Conservation (phyloP, 2,888 invertebrate species). For the Leptothorax acervorum region DNA sequence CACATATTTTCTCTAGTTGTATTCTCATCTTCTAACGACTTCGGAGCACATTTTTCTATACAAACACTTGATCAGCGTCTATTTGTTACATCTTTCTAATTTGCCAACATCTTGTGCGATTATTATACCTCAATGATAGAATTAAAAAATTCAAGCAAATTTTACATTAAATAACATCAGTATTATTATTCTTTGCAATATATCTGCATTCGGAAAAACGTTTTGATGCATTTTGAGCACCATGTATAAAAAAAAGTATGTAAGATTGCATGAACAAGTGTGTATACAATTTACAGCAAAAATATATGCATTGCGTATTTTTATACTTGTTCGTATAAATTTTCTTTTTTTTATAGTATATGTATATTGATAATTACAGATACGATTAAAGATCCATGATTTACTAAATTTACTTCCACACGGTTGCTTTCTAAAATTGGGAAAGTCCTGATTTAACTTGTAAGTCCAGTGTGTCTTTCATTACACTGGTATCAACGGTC, state of each 20-base stretch:
- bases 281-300: not conserved
- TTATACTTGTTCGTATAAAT: not conserved
- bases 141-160: not conserved
- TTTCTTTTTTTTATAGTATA: not conserved
- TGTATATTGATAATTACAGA: not conserved
- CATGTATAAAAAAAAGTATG: not conserved
- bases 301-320: not conserved
- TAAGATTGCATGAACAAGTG: not conserved
- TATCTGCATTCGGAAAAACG: not conserved
- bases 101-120: not conserved
- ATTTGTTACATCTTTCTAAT: not conserved
- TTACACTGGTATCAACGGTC: conserved; percentile 23
- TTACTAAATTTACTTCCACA: conserved; percentile 15
- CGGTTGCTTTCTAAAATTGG: not conserved
- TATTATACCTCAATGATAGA: not conserved
- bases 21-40: not conserved
- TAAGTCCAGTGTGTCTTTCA: conserved; percentile 6
- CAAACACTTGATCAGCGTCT: not conserved
- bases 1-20: not conserved
- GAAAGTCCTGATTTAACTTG: not conserved
- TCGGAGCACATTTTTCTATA: not conserved
- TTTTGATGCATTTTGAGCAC: not conserved
- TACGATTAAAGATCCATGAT: not conserved
- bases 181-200: not conserved
- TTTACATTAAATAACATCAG: not conserved